Conservation (phyloP, 2,888 invertebrate genomes). For the Saturnia pavonia region DNA sequence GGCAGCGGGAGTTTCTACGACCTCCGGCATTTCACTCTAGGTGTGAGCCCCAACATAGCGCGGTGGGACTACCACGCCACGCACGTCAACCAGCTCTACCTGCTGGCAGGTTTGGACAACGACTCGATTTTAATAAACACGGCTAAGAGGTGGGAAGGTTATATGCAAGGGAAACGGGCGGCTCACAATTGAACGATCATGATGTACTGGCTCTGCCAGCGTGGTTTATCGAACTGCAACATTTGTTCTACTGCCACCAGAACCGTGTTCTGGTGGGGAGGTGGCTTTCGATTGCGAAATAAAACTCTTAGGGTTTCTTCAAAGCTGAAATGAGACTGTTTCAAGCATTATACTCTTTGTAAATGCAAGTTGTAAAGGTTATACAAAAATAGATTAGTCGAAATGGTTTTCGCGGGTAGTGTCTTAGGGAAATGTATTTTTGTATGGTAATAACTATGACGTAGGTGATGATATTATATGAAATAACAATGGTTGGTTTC, state of each 20-base stretch:
- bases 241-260: neutral
- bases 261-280: neutral
- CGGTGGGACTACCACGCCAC: conserved; percentile 99
- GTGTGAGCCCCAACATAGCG: conserved; percentile 95
- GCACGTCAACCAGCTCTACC: conserved; percentile 96
- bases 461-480: neutral
- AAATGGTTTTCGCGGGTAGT: neutral
- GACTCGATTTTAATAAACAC: conserved; percentile 91
- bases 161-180: conserved; percentile 96
- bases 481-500: neutral
- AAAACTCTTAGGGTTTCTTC: neutral
- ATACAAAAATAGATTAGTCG: neutral
- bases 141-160: conserved; percentile 96
- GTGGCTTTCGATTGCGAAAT: neutral
- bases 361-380: neutral
- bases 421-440: conserved; percentile 1
- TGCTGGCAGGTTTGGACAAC: conserved; percentile 92
- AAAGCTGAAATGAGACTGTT: neutral
- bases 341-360: neutral
- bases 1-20: conserved; percentile 98
- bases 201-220: conserved; percentile 23
- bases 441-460: neutral
- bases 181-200: conserved; percentile 89
- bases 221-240: neutral
- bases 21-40: conserved; percentile 94